A percentile compares a stretch with the other conserved stretches of the same genome.
Conservation (phyloP, 2,888 invertebrate species). For the Ochropleura plecta region DNA sequence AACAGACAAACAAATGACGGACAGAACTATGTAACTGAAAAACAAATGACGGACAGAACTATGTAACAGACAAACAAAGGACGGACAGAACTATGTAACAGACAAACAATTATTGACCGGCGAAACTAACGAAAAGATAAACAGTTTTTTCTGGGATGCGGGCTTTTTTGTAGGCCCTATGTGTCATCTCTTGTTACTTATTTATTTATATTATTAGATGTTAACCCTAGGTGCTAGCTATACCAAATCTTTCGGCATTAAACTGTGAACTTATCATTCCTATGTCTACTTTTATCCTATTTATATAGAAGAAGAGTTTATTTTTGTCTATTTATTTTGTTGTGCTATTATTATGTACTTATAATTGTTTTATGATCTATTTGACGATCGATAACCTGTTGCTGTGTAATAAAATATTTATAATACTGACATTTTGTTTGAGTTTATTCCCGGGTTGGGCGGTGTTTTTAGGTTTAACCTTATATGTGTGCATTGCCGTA, state of each 20-base stretch:
- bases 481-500: too few relatives aligned
- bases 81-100: neutral
- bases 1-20: neutral
- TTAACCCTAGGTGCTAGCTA: slow-evolving; percentile 54
- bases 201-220: slow-evolving; percentile 9
- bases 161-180: neutral
- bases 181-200: slow-evolving; percentile 9
- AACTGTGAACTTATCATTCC: slow-evolving; percentile 74
- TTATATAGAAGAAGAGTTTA: slow-evolving; percentile 46
- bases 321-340: slow-evolving; percentile 56
- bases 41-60: neutral
- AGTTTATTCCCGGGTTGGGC: neutral
- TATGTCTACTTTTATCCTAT: slow-evolving; percentile 59
- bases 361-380: slow-evolving; percentile 26
- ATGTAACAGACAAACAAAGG: neutral
- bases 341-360: slow-evolving; percentile 59
- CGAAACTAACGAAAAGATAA: too few relatives aligned
- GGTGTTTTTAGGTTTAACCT: neutral
- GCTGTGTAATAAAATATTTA: slow-evolving; percentile 50
- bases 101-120: neutral
- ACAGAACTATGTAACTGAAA: too few relatives aligned
- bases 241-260: slow-evolving; percentile 61
- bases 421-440: slow-evolving; percentile 20
- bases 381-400: slow-evolving; percentile 30
- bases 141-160: neutral